Base-by-base conservation (phyloP, 2,888 invertebrate genomes). In the Ornithoptera priamus region DNA sequence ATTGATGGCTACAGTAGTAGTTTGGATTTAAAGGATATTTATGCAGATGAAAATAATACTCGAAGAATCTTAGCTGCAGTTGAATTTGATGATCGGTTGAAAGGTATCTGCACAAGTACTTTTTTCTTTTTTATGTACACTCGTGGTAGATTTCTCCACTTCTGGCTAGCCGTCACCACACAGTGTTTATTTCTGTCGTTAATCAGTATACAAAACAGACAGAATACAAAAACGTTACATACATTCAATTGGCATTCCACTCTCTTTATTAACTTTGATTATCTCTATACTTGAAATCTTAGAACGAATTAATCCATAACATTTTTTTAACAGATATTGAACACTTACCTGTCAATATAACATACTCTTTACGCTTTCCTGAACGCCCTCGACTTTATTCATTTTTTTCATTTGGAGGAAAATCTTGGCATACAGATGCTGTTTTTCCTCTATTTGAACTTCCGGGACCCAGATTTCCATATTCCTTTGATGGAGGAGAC, bases 391-490 rank as follows among this genome's bases (percentile, higher is more conserved):
- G 95, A 36, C 72, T 83, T n/a, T 83, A 85, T 78, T 83, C 89
- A 22, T 84, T 90, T 72, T 86, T 74, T 65, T 72, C 75, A 78
- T 77, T 10, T 8, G 81, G 84, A 62, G 75, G 80, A 30, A 80
- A 80, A n/a, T 75, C 83, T 63, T 97, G 97, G 97, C 89, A 93
- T 20, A 97, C 97, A 0, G 94, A 95, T 78, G 80, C 93, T 5
- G 83, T 95, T 61, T 97, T 95, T 85, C 95, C 95, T 0, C 74
- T 90, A 50, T 95, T 94, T 81, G 95, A 94, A 81, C 77, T 85
- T 2, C 91, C 94, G 2, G 97, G 97, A 2, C 97, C 97, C 0
- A 87, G 97, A 73, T 96, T 95, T 22, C 86, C 96, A 60, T 76
- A 10, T 18, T 87, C 88, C 24, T 81, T 82, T 77, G 84, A 83